Evolutionary conservation across 2,113 vertebrate genomes (phyloP), one percentile per base, ranked within the genome.

Genomic region (Catagonus wagneri): DNA sequence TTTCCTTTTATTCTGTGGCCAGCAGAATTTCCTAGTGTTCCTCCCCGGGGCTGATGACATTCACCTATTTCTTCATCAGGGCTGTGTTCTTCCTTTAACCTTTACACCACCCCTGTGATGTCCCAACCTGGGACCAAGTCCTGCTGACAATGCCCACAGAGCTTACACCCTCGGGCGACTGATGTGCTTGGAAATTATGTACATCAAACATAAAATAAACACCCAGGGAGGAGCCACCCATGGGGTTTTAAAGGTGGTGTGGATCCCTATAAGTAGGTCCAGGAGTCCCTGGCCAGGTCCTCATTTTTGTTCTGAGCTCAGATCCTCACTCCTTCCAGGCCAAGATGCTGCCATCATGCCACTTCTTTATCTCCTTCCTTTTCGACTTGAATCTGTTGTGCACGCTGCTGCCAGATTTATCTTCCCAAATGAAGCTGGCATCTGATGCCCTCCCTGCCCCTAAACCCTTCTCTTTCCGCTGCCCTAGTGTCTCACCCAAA

Each of bases 121-220:
- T 22, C 29, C 56, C 39, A 16, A 60, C 44, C 10, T 39, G 32
- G 69, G 27, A 36, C 19, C 6, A 36, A 23, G 29, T n/a, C 13
- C 36, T 7, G 20, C 25, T 71, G 4, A 36, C 22, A 15, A 27
- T 22, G 8, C 50, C 27, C 2, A 32, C 44, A 7, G 3, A 14
- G 44, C 8, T 34, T 34, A 27, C 3, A 23, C 20, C 16, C 36
- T 7, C 3, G 19, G 39, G 22, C 3, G 10, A 14, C 0, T 15
- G n/a, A 39, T 7, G 4, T 1, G 3, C 23, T 25, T 56, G 29
- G n/a, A 36, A 27, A 22, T 25, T 8, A 27, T 0, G 4, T 6
- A 19, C 79, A 39, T 10, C 1, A 60, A 44, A n/a, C 13, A 54
- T 1, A 34, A 78, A 20, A 32, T 20, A 50, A 56, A 75, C n/a